Conservation (phyloP, 1,140 invertebrate species). For the Tachypleus tridentatus region DNA sequence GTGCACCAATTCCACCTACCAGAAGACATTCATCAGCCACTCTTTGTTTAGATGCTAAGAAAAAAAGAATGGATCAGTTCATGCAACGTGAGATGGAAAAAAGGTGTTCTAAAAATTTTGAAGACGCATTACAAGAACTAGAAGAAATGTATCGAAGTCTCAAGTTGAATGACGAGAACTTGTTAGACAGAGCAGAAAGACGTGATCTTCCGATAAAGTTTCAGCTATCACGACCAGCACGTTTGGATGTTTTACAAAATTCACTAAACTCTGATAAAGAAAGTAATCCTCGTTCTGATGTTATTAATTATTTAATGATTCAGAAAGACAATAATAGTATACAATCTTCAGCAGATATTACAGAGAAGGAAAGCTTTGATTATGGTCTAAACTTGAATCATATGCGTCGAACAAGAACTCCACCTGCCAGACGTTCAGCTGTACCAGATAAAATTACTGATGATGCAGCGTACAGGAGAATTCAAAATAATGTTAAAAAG, state of each 20-base stretch:
- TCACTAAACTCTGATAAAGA: not conserved
- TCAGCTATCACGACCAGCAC: conserved; percentile 24
- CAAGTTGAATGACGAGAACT: conserved; percentile 62
- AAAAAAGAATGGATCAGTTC: too few relatives aligned
- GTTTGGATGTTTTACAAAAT: not conserved
- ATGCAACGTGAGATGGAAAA: too few relatives aligned
- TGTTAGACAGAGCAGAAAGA: conserved; percentile 59
- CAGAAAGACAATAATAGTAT: conserved; percentile 6
- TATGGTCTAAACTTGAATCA: not conserved
- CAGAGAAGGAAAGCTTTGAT: conserved; percentile 10
- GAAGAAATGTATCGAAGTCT: conserved; percentile 72
- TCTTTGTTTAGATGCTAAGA: too few relatives aligned
- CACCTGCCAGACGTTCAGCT: conserved; percentile 31
- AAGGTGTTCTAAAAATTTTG: conserved; percentile 44
- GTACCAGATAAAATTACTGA: conserved; percentile 53
- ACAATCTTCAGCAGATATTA: conserved; percentile 3
- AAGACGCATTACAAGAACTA: conserved; percentile 72
- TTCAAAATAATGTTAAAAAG: conserved; percentile 44
- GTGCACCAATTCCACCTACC: too few relatives aligned
- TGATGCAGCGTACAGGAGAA: conserved; percentile 63
- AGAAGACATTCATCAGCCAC: too few relatives aligned
- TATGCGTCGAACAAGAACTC: conserved; percentile 26
- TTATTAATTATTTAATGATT: too few relatives aligned
- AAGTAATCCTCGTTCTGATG: not conserved
- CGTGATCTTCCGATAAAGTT: conserved; percentile 49